Evolutionary conservation across 1,140 invertebrate genomes (phyloP).

Genomic region (Drosophila bocki): DNA sequence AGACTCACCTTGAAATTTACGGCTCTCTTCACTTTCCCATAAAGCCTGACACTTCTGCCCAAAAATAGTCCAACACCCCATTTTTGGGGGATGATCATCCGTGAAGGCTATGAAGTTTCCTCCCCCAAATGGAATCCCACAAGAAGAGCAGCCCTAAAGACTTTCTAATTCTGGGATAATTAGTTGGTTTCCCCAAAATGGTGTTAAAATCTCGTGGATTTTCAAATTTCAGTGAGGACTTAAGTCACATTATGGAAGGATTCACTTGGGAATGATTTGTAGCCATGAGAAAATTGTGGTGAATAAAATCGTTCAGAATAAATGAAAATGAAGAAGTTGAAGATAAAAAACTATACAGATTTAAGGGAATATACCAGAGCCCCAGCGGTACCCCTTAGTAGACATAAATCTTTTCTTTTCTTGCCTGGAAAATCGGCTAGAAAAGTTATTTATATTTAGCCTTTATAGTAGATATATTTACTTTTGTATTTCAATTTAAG

Average conservation of each 20-base stretch:
- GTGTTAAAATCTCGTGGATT: constrained; percentile 59
- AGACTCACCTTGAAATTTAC: constrained; percentile 73
- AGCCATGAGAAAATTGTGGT: background rate
- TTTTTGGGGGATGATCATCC: constrained; percentile 40
- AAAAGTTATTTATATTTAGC: no score
- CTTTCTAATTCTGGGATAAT: constrained; percentile 40
- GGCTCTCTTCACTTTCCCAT: constrained; percentile 60
- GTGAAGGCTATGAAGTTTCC: background rate
- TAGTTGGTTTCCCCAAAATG: constrained; percentile 54
- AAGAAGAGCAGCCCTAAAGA: constrained; percentile 23
- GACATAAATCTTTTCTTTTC: background rate
- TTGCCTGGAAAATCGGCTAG: background rate
- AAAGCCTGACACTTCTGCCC: constrained; percentile 39
- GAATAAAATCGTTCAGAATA: background rate
- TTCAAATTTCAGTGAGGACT: constrained; percentile 38
- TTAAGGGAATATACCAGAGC: background rate
- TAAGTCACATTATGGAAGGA: constrained; percentile 18
- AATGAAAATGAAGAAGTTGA: background rate
- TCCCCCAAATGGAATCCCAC: constrained; percentile 3
- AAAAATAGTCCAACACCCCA: constrained; percentile 39
- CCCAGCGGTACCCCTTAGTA: no score
- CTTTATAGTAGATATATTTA: no score
- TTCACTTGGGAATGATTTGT: constrained; percentile 6
- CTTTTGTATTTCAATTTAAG: no score
- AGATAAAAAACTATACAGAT: background rate